Evolutionary conservation across 1,140 invertebrate genomes (phyloP).

Genomic region (Heliconius eleuchia): DNA sequence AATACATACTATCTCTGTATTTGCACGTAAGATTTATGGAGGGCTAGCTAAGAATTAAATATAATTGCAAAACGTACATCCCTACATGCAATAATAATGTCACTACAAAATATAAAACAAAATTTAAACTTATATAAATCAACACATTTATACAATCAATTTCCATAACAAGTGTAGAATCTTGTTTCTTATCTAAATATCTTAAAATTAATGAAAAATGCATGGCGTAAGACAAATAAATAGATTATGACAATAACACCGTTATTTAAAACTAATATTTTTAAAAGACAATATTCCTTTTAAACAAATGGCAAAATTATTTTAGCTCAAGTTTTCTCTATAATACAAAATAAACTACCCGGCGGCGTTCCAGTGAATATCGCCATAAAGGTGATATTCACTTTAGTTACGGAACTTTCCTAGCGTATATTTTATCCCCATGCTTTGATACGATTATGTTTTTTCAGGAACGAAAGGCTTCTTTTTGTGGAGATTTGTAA

Average conservation of each 20-base stretch:
- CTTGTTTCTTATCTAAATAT: too few relatives aligned
- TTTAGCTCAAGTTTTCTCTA: conserved; percentile 7
- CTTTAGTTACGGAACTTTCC: conserved; percentile 2
- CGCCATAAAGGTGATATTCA: conserved; percentile 13
- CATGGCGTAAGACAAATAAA: too few relatives aligned
- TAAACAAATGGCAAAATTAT: neutral
- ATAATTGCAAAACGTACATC: too few relatives aligned
- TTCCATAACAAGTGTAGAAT: too few relatives aligned
- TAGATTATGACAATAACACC: neutral
- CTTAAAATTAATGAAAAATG: too few relatives aligned
- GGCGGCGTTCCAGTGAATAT: conserved; percentile 7
- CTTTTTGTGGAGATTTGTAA: conserved; percentile 60
- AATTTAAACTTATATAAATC: too few relatives aligned
- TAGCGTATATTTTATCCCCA: conserved; percentile 36
- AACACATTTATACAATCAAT: too few relatives aligned
- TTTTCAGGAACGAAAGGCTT: conserved; percentile 54
- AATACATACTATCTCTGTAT: too few relatives aligned
- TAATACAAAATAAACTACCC: conserved; percentile 11
- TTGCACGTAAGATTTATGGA: too few relatives aligned
- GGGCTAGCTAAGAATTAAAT: too few relatives aligned
- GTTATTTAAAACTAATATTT: neutral
- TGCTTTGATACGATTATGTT: conserved; percentile 67
- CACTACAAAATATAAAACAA: too few relatives aligned
- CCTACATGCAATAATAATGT: too few relatives aligned
- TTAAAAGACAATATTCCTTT: neutral